phyloP scores from a whole-genome alignment of 2,888 invertebrate species.

The Dicycla oo region DNA sequence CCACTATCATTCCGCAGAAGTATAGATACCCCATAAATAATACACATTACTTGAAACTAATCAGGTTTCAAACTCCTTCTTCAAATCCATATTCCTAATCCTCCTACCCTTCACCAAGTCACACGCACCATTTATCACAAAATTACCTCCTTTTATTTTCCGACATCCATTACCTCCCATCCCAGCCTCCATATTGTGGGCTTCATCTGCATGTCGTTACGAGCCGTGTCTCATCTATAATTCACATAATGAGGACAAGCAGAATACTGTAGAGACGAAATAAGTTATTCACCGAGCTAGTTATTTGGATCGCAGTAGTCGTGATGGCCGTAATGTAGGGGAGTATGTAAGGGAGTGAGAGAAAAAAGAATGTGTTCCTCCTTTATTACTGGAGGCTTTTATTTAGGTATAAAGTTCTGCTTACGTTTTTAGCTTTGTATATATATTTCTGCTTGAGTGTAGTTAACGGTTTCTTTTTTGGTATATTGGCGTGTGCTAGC shows the following conservation, averaged over 20 bases:
- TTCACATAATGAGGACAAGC: constrained; percentile 85
- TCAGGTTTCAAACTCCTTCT: constrained; percentile 54
- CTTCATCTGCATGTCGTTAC: constrained; percentile 88
- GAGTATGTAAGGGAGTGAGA: background rate
- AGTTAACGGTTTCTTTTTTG: no score
- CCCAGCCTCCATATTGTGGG: constrained; percentile 74
- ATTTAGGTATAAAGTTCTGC: no score
- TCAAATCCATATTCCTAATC: constrained; percentile 70
- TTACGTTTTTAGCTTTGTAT: no score
- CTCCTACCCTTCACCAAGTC: constrained; percentile 2
- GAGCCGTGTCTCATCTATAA: constrained; percentile 86
- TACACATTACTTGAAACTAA: background rate
- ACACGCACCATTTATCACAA: constrained; percentile 48
- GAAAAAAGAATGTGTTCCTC: background rate
- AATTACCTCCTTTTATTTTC: constrained; percentile 75
- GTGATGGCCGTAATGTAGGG: background rate
- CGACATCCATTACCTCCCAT: constrained; percentile 50
- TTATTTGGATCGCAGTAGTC: constrained; percentile 51
- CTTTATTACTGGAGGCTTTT: no score
- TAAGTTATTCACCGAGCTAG: constrained; percentile 63
- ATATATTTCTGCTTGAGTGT: no score
- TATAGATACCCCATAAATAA: background rate
- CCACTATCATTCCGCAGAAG: no score
- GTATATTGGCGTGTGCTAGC: no score
- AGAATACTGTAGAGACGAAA: constrained; percentile 71